phyloP scores from a whole-genome alignment of 2,888 invertebrate species.

The Sylvicola cinctus region DNA sequence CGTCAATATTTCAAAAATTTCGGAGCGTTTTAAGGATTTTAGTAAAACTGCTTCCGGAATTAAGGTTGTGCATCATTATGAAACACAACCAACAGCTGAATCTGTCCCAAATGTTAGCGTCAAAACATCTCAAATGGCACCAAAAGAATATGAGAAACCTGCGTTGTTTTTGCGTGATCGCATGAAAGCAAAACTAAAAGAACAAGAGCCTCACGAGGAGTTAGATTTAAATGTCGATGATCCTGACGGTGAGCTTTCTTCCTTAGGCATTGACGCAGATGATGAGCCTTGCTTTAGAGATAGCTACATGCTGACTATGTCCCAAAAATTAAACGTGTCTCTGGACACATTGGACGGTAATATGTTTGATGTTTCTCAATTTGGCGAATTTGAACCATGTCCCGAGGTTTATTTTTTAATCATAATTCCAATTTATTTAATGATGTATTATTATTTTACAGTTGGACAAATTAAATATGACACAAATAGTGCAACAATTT shows the following conservation, averaged over 20 bases:
- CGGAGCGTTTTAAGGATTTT: constrained; percentile 29
- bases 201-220: constrained; percentile 3
- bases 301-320: too few species aligned
- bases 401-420: constrained; percentile 1
- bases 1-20: constrained; percentile 33
- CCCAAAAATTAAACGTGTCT: too few species aligned
- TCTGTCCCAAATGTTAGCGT: too few species aligned
- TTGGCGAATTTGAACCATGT: constrained; percentile 5
- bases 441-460: constrained; percentile 12
- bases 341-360: constrained; percentile 6
- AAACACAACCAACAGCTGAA: too few species aligned
- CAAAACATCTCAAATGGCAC: too few species aligned
- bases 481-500: constrained; percentile 30
- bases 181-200: constrained; percentile 4
- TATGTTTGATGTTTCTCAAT: constrained; percentile 9
- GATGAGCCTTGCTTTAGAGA: too few species aligned
- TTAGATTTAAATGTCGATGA: background rate
- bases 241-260: constrained; percentile 9
- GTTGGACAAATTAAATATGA: constrained; percentile 46
- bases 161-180: constrained; percentile 4
- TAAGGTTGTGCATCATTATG: too few species aligned
- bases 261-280: too few species aligned
- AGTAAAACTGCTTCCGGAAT: constrained; percentile 10
- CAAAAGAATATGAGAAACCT: too few species aligned
- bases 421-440: background rate